These are phyloP conservation scores for Araneus ventricosus DNA, from an alignment of 1,140 invertebrate genomes.

Conservation along the genomic window DNA sequence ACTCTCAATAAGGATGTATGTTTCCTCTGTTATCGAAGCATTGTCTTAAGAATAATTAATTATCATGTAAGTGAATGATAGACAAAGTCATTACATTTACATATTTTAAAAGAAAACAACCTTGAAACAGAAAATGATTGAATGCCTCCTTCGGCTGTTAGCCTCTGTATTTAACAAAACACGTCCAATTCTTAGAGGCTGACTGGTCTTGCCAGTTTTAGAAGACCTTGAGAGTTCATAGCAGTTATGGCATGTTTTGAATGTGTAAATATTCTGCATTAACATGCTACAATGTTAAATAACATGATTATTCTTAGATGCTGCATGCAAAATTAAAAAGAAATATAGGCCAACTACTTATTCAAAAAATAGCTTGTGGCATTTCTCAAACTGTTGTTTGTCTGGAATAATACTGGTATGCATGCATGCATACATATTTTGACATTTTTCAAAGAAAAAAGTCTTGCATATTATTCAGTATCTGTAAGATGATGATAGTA, in stretches of 20 bases:
- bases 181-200: background rate
- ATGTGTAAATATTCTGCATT: constrained; percentile 4
- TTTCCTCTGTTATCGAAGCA: background rate
- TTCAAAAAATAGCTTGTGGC: background rate
- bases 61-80: background rate
- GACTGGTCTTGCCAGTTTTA: constrained; percentile 65
- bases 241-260: background rate
- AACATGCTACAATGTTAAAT: constrained; percentile 29
- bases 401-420: background rate
- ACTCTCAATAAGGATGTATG: background rate
- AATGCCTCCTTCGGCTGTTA: constrained; percentile 59
- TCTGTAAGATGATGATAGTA: too few relatives aligned
- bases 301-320: background rate
- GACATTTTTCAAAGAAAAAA: background rate
- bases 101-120: constrained; percentile 35
- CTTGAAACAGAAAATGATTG: constrained; percentile 42
- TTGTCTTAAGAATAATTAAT: constrained; percentile 18
- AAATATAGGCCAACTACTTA: constrained; percentile 15
- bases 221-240: constrained; percentile 71
- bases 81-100: background rate
- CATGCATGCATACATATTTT: background rate
- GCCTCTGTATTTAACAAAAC: constrained; percentile 37
- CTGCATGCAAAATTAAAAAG: background rate
- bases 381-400: background rate
- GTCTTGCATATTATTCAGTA: too few relatives aligned